A percentile compares a stretch with the other conserved stretches of the same genome.
These are phyloP conservation scores for Cheilosia vernalis DNA, from an alignment of 2,888 invertebrate genomes.

Conservation along the genomic window DNA sequence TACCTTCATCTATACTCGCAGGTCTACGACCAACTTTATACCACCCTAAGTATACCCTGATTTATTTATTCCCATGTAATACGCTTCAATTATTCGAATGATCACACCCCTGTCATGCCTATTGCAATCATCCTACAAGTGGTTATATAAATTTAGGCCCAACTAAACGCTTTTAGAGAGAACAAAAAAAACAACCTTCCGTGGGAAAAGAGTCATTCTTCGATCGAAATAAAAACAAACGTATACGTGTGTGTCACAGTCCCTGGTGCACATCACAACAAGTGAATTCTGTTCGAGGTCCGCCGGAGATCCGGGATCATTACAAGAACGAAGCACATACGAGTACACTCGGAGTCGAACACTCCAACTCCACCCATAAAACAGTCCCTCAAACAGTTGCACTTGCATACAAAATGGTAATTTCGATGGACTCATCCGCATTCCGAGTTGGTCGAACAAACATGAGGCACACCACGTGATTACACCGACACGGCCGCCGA, in stretches of 20 bases:
- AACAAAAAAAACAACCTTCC: constrained; percentile 16
- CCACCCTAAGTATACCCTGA: not conserved
- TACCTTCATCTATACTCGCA: too few relatives aligned
- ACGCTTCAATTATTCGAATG: constrained; percentile 34
- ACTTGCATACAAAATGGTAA: constrained; percentile 75
- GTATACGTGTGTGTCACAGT: constrained; percentile 16
- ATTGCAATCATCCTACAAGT: constrained; percentile 4
- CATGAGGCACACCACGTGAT: constrained; percentile 72
- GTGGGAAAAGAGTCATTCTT: constrained; percentile 48
- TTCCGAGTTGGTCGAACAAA: constrained; percentile 70
- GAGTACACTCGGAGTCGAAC: constrained; percentile 37
- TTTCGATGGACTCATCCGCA: constrained; percentile 75
- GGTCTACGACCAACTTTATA: not conserved
- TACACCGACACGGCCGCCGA: constrained; percentile 55
- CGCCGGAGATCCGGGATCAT: constrained; percentile 75
- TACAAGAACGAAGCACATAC: constrained; percentile 58
- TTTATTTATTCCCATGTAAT: not conserved
- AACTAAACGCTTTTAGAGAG: constrained; percentile 33
- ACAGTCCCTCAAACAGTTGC: constrained; percentile 74
- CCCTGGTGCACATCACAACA: constrained; percentile 36
- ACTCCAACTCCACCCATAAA: constrained; percentile 75
- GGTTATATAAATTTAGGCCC: constrained; percentile 25
- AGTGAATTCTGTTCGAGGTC: constrained; percentile 65
- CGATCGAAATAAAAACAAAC: constrained; percentile 18
- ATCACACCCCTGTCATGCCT: constrained; percentile 5